Evolutionary conservation across 2,113 vertebrate species (phyloP).

Genomic region (Steatornis caripensis): DNA sequence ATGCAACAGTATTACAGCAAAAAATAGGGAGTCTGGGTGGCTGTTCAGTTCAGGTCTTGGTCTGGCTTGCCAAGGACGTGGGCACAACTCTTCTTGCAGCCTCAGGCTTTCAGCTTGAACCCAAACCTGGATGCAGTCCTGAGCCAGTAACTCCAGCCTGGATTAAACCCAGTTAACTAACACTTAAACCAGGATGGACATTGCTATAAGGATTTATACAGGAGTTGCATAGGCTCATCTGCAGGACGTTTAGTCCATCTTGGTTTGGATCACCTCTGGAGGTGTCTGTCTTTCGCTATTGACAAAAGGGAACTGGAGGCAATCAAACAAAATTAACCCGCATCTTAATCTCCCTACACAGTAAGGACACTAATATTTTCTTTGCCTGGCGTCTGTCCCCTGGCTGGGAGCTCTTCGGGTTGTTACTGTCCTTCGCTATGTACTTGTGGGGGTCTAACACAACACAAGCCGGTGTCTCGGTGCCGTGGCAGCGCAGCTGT

Average conservation of each 20-base stretch:
- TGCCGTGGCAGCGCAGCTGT: accelerated
- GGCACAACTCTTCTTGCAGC: background rate
- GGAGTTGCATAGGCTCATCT: background rate
- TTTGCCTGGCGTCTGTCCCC: background rate
- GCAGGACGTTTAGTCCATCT: background rate
- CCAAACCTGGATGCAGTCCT: background rate
- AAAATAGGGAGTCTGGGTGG: background rate
- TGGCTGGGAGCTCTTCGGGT: background rate
- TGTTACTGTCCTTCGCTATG: background rate
- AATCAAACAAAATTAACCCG: background rate
- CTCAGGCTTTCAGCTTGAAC: background rate
- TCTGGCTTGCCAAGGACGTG: background rate
- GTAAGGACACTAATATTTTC: background rate
- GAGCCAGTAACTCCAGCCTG: background rate
- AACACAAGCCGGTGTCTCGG: accelerated
- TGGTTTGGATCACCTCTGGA: background rate
- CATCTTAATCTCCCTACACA: background rate
- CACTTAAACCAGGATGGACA: background rate
- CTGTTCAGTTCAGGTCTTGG: background rate
- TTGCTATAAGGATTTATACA: background rate
- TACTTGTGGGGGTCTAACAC: background rate
- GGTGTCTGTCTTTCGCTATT: background rate
- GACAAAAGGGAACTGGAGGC: background rate
- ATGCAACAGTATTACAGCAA: background rate
- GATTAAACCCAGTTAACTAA: background rate